Evolutionary conservation across 2,113 vertebrate species (phyloP), one percentile per base, ranked within the genome.

Genomic region (Hystrix cristata): DNA sequence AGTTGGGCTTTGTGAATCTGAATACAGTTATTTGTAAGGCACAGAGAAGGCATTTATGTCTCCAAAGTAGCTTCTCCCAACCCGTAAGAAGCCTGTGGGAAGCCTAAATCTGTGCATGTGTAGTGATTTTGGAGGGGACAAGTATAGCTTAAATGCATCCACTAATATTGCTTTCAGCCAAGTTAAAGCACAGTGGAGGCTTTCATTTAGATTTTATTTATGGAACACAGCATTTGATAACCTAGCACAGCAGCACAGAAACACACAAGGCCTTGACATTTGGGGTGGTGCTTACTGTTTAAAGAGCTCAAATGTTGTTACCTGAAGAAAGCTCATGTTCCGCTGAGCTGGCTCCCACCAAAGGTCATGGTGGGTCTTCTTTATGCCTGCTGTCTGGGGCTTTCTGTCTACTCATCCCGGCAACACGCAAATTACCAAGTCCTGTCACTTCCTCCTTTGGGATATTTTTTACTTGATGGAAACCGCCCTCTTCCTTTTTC

Each of bases 1-100:
- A 99, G 99, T 98, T 97, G 96, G 96, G 98, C 98, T 97, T 99
- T 99, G 99, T 99, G 94, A 96, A 94, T 97, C 97, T 98, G 99
- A 99, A 99, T 99, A 87, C 71, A 98, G 99, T 98, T 98, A 98
- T 99, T 99, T 98, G 98, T 98, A 97, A 97, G 95, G 96, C 97
- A 99, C 99, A 99, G 99, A 98, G 98, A 98, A 97, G 92, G 98
- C 97, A 74, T 98, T 97, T 98, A 96, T 98, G 90, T 92, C 92
- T 93, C 85, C 86, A 87, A 94, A 98, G 98, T 64, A 97, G 98
- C 98, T 98, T 98, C 97, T 98, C 98, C 97, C 87, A 83, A 34
- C 31, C 85, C 92, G 65, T 65, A 92, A 7, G 23, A 95, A 96
- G 95, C 2, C 34, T 76, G 91, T 89, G 87, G 57, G 78, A 96